Conservation (phyloP, 2,797 vertebrate species). For the Peromyscus aztecus region DNA sequence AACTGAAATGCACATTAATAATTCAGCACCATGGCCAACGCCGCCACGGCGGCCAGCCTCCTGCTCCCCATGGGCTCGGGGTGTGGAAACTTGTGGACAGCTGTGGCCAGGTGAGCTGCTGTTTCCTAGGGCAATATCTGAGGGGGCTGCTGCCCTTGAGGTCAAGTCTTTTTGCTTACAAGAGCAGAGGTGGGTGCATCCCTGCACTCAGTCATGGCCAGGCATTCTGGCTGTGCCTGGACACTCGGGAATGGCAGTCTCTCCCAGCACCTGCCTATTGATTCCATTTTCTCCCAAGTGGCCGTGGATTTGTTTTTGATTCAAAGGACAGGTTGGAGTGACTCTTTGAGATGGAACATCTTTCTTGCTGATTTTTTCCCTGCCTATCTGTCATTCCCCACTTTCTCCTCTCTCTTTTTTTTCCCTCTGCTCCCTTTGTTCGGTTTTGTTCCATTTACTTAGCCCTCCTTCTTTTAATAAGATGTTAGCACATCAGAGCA, state of each 20-base stretch:
- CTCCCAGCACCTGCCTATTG: neutral
- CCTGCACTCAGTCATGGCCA: neutral
- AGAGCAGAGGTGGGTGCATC: neutral
- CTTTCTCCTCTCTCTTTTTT: neutral
- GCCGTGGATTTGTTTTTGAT: neutral
- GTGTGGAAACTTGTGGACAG: neutral
- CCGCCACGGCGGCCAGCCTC: neutral
- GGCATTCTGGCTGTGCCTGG: neutral
- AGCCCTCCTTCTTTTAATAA: neutral
- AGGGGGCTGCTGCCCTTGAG: neutral
- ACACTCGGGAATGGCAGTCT: neutral
- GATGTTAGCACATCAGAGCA: constrained; percentile 26
- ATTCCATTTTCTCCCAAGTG: neutral
- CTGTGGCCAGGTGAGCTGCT: neutral
- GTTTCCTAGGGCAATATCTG: neutral
- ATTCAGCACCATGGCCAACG: constrained; percentile 67
- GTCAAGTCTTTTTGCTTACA: neutral
- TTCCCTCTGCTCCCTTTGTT: neutral
- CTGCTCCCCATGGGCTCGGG: neutral
- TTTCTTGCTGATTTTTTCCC: neutral
- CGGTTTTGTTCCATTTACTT: neutral
- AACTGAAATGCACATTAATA: constrained; percentile 80
- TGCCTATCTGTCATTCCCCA: neutral
- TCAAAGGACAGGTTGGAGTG: neutral
- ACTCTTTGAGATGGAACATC: neutral